Evolutionary conservation across 2,888 invertebrate species (phyloP).

Genomic region (Tipula lateralis): DNA sequence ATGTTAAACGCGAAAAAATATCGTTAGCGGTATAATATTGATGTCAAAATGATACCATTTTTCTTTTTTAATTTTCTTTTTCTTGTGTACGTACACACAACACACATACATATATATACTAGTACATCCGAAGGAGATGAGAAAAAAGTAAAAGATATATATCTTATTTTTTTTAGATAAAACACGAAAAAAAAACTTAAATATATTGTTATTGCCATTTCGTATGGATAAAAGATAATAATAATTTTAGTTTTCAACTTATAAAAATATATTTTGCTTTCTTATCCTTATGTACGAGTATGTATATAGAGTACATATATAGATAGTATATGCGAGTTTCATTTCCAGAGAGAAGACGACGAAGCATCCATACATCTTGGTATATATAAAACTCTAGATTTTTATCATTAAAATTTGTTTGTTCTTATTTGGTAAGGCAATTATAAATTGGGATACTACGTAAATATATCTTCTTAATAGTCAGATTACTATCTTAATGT

Average conservation of each 20-base stretch:
- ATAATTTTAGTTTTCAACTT: conserved; percentile 11
- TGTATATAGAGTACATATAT: neutral
- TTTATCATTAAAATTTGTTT: neutral
- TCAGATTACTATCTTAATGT: neutral
- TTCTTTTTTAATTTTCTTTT: conserved; percentile 14
- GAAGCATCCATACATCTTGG: neutral
- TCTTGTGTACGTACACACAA: neutral
- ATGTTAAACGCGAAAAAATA: conserved; percentile 24
- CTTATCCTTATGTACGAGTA: neutral
- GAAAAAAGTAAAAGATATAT: neutral
- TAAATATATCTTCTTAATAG: neutral
- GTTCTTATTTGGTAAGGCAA: neutral
- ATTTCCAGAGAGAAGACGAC: neutral
- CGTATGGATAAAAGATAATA: conserved; percentile 11
- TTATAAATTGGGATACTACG: neutral
- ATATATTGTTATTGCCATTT: conserved; percentile 19
- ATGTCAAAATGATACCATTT: conserved; percentile 19
- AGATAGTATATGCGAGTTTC: neutral
- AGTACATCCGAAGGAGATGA: neutral
- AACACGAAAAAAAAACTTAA: neutral
- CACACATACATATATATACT: too few relatives aligned
- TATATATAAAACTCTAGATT: neutral
- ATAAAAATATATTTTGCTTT: neutral
- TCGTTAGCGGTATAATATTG: conserved; percentile 19
- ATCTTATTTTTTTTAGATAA: conserved; percentile 2